Base-by-base conservation (phyloP, 2,797 vertebrate genomes). In the Salmo trutta region DNA sequence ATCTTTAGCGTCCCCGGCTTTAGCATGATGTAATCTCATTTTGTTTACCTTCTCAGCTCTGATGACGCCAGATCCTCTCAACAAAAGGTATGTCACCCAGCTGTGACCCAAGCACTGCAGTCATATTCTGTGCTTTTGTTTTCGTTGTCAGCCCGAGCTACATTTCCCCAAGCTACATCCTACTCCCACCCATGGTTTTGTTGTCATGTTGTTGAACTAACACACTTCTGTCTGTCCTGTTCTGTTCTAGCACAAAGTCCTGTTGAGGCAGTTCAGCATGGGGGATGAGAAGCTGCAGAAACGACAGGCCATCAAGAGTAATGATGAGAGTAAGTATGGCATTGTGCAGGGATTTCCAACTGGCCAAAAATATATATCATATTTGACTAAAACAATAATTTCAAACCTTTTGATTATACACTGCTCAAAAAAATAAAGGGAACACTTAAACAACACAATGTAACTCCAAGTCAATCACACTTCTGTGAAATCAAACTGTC, bases 251-350 rank as follows among this genome's bases (percentile, higher is more conserved):
- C 97, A 98, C 94, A 99, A 97, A 94, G 94, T 99, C 84, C 94
- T 99, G 29, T 88, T 99, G 89, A 95, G 96, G 67, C 96, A 98
- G 81, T 99, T 99, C 90, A 97, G 96, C 80, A 93, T 94, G 53
- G 95, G 94, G 4, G 97, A 98, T 15, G 98, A 99, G 83, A 95
- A 96, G 90, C 90, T 95, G 65, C 97, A 98, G 88, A 99, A 97
- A 86, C 94, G 95, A 31, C 97, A 97, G 87, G 95, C 97, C 3
- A 97, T 99, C 88, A 96, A 89, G 33, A 96, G 95, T 79, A 95
- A 92, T 0, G 97, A 99, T 74, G 98, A 99, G 93, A 95, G 98
- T 99, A 89, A 95, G 95, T 92, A 51, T 47, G n/a, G n/a, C 24
- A 14, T 52, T 24, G 19, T 47, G 36, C 69, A 21, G 15, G 66